Evolutionary conservation across 2,113 vertebrate species (phyloP).

Genomic region (Rousettus leschenaultii): DNA sequence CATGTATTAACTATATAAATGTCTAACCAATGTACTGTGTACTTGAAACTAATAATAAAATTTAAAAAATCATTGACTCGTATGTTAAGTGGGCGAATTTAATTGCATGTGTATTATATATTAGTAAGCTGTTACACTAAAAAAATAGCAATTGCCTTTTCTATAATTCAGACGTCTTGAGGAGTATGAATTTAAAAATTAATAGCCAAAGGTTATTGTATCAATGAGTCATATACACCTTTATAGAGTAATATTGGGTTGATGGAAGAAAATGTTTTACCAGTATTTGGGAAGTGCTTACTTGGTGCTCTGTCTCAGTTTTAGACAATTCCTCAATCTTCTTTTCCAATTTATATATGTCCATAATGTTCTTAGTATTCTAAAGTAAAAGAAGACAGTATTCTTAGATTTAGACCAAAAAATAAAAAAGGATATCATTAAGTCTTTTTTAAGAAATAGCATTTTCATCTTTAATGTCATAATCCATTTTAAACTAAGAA

Average conservation of each 20-base stretch:
- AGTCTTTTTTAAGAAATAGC: neutral
- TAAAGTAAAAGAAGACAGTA: constrained; percentile 69
- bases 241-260: neutral
- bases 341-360: constrained; percentile 86
- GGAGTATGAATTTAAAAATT: neutral
- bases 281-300: constrained; percentile 70
- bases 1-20: too few species aligned
- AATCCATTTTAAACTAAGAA: neutral
- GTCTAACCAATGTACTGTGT: too few species aligned
- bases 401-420: neutral
- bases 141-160: neutral
- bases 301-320: constrained; percentile 86
- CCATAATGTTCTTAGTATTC: constrained; percentile 87
- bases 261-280: constrained; percentile 25
- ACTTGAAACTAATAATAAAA: too few species aligned
- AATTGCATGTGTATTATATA: neutral
- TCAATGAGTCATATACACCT: neutral
- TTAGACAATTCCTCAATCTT: constrained; percentile 86
- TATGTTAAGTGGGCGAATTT: neutral
- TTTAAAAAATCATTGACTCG: too few species aligned
- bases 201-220: neutral
- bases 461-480: neutral
- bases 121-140: neutral
- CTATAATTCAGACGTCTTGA: neutral
- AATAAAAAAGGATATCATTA: neutral